Base-by-base conservation (phyloP, 1,140 invertebrate genomes). In the Triops longicaudatus region DNA sequence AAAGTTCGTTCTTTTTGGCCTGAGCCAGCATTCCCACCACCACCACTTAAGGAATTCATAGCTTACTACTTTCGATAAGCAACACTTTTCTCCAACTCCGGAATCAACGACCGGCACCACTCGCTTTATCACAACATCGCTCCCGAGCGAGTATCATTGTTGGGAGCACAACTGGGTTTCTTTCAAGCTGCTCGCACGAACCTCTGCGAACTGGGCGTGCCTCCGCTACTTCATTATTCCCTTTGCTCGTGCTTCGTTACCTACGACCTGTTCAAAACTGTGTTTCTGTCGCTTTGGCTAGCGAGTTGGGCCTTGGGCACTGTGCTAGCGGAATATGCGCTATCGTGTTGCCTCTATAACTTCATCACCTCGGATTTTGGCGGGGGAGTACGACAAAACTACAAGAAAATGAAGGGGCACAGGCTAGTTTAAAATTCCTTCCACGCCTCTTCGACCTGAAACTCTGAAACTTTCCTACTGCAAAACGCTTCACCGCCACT, bases 1-100 rank as follows among this genome's bases (percentile, higher is more conserved):
- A 63, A 63, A 7, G 50, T 63, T 63, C 50, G 50, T 17, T 22
- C 50, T 22, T 63, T 63, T 17, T 17, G 50, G 17, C 50, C 50
- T 5, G 50, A 9, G 50, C 50, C 50, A 17, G 50, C 6, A 63
- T 63, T 63, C n/a, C 50, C 50, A 5, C 50, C 50, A 5, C 50
- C 50, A 6, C 50, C 50, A 63, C 50, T 63, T 63, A 63, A 63
- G 50, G 50, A 63, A 63, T 63, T 63, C 50, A 63, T 63, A 63
- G 14, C n/a, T 37, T 37, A 37, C 2, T 37, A 37, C 31, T 37
- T 37, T 37, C 31, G 31, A 37, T 37, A 37, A 37, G 2, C 2
- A 37, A 37, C 31, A 37, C 31, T 63, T 63, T 63, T 63, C 14
- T 5, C 17, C 50, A 63, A 17, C 22, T 63, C 50, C 50, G 5